Base-by-base conservation (phyloP, 2,888 invertebrate genomes). In the Tanytarsus gracilentus region DNA sequence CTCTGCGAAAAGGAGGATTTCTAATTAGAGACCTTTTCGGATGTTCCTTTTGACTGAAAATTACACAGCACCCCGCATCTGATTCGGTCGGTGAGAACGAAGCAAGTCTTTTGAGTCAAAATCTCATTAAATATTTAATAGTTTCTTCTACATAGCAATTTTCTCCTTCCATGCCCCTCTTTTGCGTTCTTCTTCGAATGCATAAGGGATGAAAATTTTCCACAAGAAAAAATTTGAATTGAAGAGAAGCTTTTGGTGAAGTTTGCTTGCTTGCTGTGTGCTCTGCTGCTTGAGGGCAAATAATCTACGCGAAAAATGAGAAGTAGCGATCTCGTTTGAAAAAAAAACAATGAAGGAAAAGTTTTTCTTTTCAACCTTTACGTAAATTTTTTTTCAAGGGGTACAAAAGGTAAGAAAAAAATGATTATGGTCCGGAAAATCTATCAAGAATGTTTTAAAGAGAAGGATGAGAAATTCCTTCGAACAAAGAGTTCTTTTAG, bases 41-140 rank as follows among this genome's bases (percentile, higher is more conserved):
- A 48, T 4, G 3, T 23, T 21, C 7, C 16, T 16, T 9, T 6
- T 21, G 23, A 18, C n/a, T n/a, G n/a, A n/a, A n/a, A n/a, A n/a
- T n/a, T n/a, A n/a, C n/a, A n/a, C n/a, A n/a, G n/a, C n/a, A n/a
- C n/a, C n/a, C n/a, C n/a, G n/a, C n/a, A n/a, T n/a, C n/a, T n/a
- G n/a, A n/a, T n/a, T n/a, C n/a, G n/a, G n/a, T n/a, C n/a, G 36
- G 36, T 36, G 36, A 36, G 16, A 14, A 6, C 11, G 14, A 51
- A 27, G 36, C 8, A 58, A 58, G 30, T 27, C 27, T 58, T 48
- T 48, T n/a, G n/a, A n/a, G 58, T 48, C 48, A 58, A 58, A 48
- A 44, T 56, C 44, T 58, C 58, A 58, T 58, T 44, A 58, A 58
- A 58, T 58, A 58, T 58, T 58, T 40, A 58, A 58, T 58, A 58